Base-by-base conservation (phyloP, 2,113 vertebrate species). In the Pampusana beccarii region DNA sequence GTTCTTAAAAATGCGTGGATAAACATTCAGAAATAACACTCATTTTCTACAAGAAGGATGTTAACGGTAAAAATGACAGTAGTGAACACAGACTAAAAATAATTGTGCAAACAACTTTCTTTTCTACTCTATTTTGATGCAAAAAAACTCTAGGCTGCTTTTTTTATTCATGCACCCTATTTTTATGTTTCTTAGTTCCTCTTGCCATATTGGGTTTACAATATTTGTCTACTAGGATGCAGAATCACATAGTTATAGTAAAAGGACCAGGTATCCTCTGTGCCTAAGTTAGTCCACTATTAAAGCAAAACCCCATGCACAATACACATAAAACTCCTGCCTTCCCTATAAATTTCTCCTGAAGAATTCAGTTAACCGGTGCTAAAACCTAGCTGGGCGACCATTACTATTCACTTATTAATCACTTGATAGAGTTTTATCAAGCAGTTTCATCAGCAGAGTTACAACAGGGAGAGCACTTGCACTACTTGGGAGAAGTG, bases 281-380 rank as follows among this genome's bases (percentile, higher is more conserved):
- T 44, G 24, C 16, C 25, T n/a, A 64, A 53, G 18, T 10, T 1
- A 77, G 18, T 5, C 15, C 31, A 67, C 8, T 14, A 19, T 31
- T 61, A 80, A 64, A 61, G 34, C 18, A 84, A 77, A 77, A n/a
- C 3, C 25, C 8, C 34, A 10, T 0, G 1, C 9, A 24, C 20
- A 78, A 38, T n/a, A 31, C 6, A 69, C 1, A 0, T 5, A 65
- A 21, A 69, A 46, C 6, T 48, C 21, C 6, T n/a, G 16, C 13
- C 12, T 70, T 70, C 44, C 28, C 28, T n/a, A 33, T 31, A 61
- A 44, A 38, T 40, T 31, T 70, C 48, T 33, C 23, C 21, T 38
- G 56, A 93, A 89, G 25, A 92, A 80, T 26, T 48, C 26, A 60
- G 26, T 57, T 62, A 64, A 72, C 25, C 12, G 40, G 9, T 18